These are phyloP conservation scores for Ammospiza nelsoni DNA, from an alignment of 2,113 vertebrate genomes.

Conservation along the genomic window DNA sequence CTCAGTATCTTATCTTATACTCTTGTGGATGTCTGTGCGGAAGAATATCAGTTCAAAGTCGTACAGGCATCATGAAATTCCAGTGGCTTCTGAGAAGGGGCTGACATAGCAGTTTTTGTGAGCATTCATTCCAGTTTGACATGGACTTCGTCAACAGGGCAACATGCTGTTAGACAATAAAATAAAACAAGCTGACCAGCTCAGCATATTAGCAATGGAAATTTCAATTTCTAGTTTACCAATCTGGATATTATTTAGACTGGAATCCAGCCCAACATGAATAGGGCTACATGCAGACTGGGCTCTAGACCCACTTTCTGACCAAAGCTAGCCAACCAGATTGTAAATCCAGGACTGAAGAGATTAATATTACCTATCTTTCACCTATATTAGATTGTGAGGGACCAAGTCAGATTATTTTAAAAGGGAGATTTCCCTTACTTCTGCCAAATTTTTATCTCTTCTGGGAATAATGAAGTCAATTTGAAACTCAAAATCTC, in stretches of 20 bases:
- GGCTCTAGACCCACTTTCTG: neutral
- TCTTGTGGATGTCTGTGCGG: neutral
- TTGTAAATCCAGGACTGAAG: neutral
- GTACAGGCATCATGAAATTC: neutral
- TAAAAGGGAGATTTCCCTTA: neutral
- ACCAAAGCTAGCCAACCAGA: neutral
- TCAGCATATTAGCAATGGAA: neutral
- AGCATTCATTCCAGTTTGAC: neutral
- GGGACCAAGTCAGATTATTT: neutral
- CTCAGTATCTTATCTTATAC: neutral
- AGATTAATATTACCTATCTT: neutral
- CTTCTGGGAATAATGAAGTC: neutral
- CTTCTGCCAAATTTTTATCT: neutral
- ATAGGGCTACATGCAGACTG: neutral
- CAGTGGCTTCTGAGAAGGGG: neutral
- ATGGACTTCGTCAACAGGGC: neutral
- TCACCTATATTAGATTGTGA: neutral
- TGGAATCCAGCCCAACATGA: neutral
- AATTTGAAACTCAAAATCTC: conserved; percentile 19
- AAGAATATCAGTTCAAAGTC: neutral
- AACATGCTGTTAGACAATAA: neutral
- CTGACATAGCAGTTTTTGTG: neutral
- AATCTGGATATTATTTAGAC: neutral
- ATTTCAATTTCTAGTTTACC: neutral
- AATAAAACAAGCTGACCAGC: neutral